phyloP scores from a whole-genome alignment of 2,113 vertebrate genomes.

The Silurus meridionalis region DNA sequence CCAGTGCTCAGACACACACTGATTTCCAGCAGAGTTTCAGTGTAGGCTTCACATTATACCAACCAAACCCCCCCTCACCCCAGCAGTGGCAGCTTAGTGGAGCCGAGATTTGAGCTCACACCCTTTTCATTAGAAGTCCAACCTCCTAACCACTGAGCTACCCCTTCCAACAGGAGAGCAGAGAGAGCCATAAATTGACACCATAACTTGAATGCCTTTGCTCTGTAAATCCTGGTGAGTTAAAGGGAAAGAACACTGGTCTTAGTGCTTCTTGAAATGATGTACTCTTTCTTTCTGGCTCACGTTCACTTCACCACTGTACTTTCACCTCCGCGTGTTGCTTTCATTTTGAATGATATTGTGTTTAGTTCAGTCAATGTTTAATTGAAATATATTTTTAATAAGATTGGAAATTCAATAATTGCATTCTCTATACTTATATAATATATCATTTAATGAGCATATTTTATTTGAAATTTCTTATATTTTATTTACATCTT shows the following conservation, averaged over 20 bases:
- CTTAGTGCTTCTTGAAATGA: not conserved
- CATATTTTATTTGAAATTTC: too few species aligned
- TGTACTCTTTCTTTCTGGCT: not conserved
- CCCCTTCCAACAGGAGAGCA: not conserved
- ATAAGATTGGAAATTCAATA: too few species aligned
- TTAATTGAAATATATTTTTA: too few species aligned
- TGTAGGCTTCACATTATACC: not conserved
- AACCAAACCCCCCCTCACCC: not conserved
- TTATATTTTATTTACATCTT: too few species aligned
- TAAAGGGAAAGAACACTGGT: not conserved
- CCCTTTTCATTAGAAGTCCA: too few species aligned
- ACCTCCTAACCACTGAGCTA: too few species aligned
- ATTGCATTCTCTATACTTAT: too few species aligned
- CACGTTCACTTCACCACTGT: not conserved
- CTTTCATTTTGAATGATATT: too few species aligned
- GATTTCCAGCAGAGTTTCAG: not conserved
- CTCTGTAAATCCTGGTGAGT: not conserved
- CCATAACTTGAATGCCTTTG: not conserved
- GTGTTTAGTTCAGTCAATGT: too few species aligned
- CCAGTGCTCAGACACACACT: not conserved
- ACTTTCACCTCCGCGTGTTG: not conserved
- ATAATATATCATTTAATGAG: too few species aligned
- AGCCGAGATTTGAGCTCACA: too few species aligned
- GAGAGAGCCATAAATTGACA: not conserved
- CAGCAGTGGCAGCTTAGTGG: not conserved